phyloP scores from a whole-genome alignment of 2,113 vertebrate genomes.

The Solenodon paradoxus region DNA sequence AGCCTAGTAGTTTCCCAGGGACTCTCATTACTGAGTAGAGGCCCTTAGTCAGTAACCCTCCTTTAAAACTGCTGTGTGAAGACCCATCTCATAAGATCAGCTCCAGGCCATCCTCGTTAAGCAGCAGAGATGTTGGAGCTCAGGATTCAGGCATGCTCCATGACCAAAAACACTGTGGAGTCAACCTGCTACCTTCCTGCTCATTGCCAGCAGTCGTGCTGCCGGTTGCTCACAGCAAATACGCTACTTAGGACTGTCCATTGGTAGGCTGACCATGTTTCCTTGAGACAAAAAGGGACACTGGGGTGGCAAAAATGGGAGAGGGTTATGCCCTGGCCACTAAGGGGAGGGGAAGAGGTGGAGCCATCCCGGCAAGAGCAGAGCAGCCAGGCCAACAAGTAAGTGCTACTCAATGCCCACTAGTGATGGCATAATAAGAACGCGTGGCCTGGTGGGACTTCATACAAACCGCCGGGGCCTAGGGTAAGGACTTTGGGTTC shows the following conservation, averaged over 20 bases:
- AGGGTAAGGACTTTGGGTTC: no score
- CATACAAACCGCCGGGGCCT: no score
- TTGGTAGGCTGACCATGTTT: no score
- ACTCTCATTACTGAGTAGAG: background rate
- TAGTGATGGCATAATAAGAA: no score
- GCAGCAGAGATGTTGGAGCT: background rate
- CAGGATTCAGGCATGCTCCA: background rate
- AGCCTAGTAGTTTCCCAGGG: background rate
- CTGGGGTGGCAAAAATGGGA: no score
- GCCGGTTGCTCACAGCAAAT: background rate
- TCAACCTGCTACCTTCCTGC: background rate
- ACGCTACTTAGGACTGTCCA: background rate
- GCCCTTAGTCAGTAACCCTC: background rate
- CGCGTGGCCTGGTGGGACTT: no score
- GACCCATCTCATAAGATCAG: background rate
- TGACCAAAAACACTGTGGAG: background rate
- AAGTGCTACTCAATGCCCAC: no score
- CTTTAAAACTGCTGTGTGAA: background rate
- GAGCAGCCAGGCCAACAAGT: no score
- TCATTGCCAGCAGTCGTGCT: background rate
- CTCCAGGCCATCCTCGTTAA: background rate
- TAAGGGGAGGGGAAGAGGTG: no score
- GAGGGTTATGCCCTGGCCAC: no score
- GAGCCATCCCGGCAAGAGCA: no score
- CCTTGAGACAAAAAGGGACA: no score